Evolutionary conservation across 1,140 invertebrate genomes (phyloP), one percentile per base, ranked within the genome.

Genomic region (Camponotus pennsylvanicus): DNA sequence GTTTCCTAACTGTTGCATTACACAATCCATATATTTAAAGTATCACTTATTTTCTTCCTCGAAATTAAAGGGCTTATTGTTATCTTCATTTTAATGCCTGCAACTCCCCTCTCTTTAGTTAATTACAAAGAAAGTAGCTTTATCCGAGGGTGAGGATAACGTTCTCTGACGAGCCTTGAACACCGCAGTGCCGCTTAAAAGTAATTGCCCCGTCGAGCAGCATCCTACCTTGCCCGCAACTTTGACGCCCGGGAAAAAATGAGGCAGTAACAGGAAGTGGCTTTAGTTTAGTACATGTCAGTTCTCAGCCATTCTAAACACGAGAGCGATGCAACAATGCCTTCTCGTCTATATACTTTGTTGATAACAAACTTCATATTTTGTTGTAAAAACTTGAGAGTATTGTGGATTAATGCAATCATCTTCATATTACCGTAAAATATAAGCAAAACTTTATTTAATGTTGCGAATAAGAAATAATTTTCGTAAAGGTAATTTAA

Each of bases 61-160:
- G 70, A 90, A 92, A 89, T 92, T 88, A 92, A 15, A 52, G 86
- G 86, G 85, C 87, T 88, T 76, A 90, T 73, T 64, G 55, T 92
- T 90, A 92, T 92, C 86, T 90, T 79, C 85, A 90, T 93, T 88
- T 92, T 87, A 87, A 92, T 92, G 88, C 88, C 71, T 73, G 37
- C 61, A 84, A 87, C 85, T 73, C 55, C 27, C 27, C 27, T 8
- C 27, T 49, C 77, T 79, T 91, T 85, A 89, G 88, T 90, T 92
- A 92, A 92, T 93, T 92, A 92, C 87, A 90, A 90, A 90, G 88
- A 92, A 90, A 91, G 87, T 66, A 91, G 90, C 86, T 79, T 27
- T 86, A 89, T 89, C 89, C 52, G 70, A 73, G 85, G 80, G 86
- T 90, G 76, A 84, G 89, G 69, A 88, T 88, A 90, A 88, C 77